phyloP scores from a whole-genome alignment of 2,888 invertebrate species.

The Falcaria lacertinaria region DNA sequence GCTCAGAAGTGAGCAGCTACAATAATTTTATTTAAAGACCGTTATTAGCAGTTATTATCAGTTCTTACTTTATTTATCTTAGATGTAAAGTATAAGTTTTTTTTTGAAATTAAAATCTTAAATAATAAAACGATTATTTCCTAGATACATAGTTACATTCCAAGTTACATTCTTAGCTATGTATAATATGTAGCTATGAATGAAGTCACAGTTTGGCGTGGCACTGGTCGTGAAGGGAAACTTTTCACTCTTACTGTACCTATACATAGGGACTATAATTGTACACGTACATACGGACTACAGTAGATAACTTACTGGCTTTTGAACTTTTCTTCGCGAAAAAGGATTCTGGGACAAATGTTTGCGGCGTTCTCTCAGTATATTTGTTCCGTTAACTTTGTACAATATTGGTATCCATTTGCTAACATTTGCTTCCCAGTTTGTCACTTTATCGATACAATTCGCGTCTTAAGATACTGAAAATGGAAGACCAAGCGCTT shows the following conservation, averaged over 20 bases:
- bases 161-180: too few species aligned
- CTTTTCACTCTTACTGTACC: conserved; percentile 23
- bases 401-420: conserved; percentile 2
- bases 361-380: conserved; percentile 27
- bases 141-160: too few species aligned
- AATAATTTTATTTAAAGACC: too few species aligned
- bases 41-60: too few species aligned
- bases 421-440: neutral
- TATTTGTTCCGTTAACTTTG: conserved; percentile 22
- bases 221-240: conserved; percentile 15
- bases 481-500: too few species aligned
- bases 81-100: too few species aligned
- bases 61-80: too few species aligned
- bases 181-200: neutral
- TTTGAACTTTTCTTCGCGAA: conserved; percentile 29
- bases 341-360: conserved; percentile 30
- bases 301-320: conserved; percentile 17
- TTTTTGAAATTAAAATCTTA: too few species aligned
- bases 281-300: conserved; percentile 14
- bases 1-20: too few species aligned
- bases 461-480: too few species aligned
- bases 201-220: neutral
- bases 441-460: too few species aligned
- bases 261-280: neutral
- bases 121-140: too few species aligned